Evolutionary conservation across 2,888 invertebrate species (phyloP).

Genomic region (Aphodius granarius): DNA sequence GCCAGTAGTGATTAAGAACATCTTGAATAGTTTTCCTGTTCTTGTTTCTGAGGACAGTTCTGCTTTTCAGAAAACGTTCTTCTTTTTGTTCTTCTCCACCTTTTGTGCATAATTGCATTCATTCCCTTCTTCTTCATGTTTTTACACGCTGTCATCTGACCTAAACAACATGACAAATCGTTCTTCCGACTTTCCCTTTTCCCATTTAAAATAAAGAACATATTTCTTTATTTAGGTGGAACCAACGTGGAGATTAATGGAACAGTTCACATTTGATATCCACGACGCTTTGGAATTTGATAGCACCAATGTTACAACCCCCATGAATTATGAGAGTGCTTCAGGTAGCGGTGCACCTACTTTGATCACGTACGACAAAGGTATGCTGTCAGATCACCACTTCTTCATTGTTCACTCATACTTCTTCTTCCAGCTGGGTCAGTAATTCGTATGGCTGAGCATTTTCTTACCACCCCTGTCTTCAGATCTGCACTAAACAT

Average conservation of each 20-base stretch:
- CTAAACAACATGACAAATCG: too few relatives aligned
- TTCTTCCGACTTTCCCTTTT: background rate
- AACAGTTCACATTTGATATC: slow-evolving; percentile 14
- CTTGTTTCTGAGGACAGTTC: too few relatives aligned
- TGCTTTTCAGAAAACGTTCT: too few relatives aligned
- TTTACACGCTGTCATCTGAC: too few relatives aligned
- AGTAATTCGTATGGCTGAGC: slow-evolving; percentile 15
- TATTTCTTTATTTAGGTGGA: slow-evolving; percentile 16
- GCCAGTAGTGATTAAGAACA: too few relatives aligned
- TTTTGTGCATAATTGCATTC: too few relatives aligned
- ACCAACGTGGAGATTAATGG: slow-evolving; percentile 23
- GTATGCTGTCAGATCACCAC: slow-evolving; percentile 10
- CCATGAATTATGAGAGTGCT: slow-evolving; percentile 55
- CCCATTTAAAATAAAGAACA: background rate
- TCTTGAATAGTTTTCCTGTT: too few relatives aligned
- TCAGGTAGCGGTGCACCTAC: slow-evolving; percentile 59
- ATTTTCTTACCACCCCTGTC: slow-evolving; percentile 8
- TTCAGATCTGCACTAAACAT: slow-evolving; percentile 1
- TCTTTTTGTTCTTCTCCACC: too few relatives aligned
- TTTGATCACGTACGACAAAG: slow-evolving; percentile 67
- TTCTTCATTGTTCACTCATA: background rate
- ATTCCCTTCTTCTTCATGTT: too few relatives aligned
- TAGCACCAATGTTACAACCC: slow-evolving; percentile 53
- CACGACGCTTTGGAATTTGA: slow-evolving; percentile 16
- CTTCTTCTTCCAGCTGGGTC: slow-evolving; percentile 13